phyloP scores from a whole-genome alignment of 2,888 invertebrate genomes.

The Formica aserva region DNA sequence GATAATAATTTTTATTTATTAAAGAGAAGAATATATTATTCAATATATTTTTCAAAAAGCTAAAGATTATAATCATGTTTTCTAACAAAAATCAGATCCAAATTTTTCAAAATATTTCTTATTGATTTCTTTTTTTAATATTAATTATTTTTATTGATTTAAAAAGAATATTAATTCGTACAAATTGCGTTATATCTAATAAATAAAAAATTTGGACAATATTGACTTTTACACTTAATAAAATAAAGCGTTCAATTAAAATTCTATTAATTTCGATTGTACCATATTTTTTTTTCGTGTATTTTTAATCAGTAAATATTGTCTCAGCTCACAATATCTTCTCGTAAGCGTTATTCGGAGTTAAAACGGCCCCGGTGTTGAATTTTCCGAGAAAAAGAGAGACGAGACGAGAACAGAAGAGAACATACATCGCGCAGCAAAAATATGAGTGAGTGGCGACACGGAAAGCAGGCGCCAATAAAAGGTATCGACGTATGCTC shows the following conservation, averaged over 20 bases:
- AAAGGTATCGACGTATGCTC: constrained; percentile 61
- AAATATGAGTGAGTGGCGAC: constrained; percentile 59
- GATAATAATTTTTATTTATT: neutral
- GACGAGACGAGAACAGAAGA: constrained; percentile 41
- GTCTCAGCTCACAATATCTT: constrained; percentile 23
- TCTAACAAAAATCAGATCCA: neutral
- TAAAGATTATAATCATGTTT: neutral
- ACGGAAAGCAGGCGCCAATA: constrained; percentile 55
- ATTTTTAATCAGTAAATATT: constrained; percentile 24
- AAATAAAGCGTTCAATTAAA: neutral
- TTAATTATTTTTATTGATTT: neutral
- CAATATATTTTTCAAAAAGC: neutral
- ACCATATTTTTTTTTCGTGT: neutral
- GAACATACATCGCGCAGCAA: constrained; percentile 52
- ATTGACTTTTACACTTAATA: neutral
- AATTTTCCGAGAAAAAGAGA: constrained; percentile 67
- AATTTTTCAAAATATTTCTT: neutral
- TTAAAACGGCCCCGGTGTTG: constrained; percentile 58
- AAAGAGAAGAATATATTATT: neutral
- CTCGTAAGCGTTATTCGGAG: constrained; percentile 29
- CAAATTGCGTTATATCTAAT: neutral
- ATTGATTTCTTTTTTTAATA: neutral
- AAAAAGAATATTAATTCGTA: neutral
- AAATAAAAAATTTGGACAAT: neutral
- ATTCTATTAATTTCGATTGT: constrained; percentile 7